These are phyloP conservation scores for Thripadectes ignobilis DNA, from an alignment of 2,797 vertebrate species.

Conservation along the genomic window DNA sequence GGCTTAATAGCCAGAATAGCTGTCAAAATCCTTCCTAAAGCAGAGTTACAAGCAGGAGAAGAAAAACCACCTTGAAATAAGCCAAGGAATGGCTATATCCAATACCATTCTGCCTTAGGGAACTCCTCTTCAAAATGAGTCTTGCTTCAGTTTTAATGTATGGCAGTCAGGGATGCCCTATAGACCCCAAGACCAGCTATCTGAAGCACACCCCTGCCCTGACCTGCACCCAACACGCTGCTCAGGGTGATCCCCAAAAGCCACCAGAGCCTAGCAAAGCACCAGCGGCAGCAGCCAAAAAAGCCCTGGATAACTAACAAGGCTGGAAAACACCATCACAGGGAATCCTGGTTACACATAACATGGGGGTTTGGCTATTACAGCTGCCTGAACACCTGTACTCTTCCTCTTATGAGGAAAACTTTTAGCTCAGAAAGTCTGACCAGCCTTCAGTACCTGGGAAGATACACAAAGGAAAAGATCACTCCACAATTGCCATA, in stretches of 20 bases:
- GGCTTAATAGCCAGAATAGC: background rate
- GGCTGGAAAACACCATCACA: background rate
- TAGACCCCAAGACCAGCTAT: background rate
- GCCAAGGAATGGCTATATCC: background rate
- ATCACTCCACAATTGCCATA: background rate
- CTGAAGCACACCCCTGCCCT: fast-evolving
- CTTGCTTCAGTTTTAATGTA: background rate
- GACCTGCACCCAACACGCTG: fast-evolving
- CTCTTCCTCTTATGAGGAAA: background rate
- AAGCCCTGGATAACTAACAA: background rate
- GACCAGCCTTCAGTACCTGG: background rate
- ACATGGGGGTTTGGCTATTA: background rate
- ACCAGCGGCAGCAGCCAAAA: fast-evolving
- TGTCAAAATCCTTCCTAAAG: background rate
- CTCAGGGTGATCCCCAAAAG: background rate
- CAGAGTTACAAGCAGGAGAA: background rate
- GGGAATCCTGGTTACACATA: background rate
- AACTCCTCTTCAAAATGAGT: background rate
- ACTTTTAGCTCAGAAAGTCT: background rate
- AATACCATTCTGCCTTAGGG: background rate
- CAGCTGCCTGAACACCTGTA: background rate
- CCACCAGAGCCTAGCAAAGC: fast-evolving
- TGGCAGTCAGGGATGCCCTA: background rate
- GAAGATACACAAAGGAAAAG: background rate
- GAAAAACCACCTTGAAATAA: background rate